Percentiles rank a stretch among this genome's conserved stretches.
These are phyloP conservation scores for Physocephala rufipes DNA, from an alignment of 2,888 invertebrate species.

Conservation along the genomic window DNA sequence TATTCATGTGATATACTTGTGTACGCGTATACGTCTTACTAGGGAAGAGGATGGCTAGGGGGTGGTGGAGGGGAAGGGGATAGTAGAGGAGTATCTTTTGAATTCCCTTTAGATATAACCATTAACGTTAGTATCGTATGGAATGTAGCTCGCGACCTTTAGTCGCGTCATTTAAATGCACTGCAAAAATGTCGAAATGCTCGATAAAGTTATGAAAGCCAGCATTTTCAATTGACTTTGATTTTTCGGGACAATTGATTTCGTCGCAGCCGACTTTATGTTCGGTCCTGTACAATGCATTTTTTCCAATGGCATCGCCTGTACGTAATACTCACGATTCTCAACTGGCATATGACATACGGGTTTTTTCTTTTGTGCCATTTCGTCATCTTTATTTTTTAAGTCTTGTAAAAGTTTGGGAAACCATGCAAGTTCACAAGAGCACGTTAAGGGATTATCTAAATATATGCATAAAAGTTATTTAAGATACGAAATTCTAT, in stretches of 20 bases:
- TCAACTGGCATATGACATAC: slow-evolving; percentile 83
- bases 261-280: slow-evolving; percentile 60
- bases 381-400: slow-evolving; percentile 84
- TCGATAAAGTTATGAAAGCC: slow-evolving; percentile 33
- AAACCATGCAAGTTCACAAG: slow-evolving; percentile 90
- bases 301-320: slow-evolving; percentile 81
- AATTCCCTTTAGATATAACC: too few relatives aligned
- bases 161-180: slow-evolving; percentile 8
- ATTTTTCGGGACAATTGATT: slow-evolving; percentile 56
- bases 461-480: slow-evolving; percentile 39
- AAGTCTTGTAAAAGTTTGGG: slow-evolving; percentile 81
- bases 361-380: slow-evolving; percentile 87
- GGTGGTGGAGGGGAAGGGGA: too few relatives aligned
- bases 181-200: slow-evolving; percentile 25
- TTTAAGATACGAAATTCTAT: neutral
- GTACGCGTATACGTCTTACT: neutral
- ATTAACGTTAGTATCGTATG: too few relatives aligned
- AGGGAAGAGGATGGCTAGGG: too few relatives aligned
- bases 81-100: too few relatives aligned
- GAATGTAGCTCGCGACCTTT: too few relatives aligned
- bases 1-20: slow-evolving; percentile 18
- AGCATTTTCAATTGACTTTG: slow-evolving; percentile 59
- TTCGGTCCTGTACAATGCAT: slow-evolving; percentile 83
- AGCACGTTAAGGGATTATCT: slow-evolving; percentile 91
- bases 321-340: slow-evolving; percentile 83